phyloP scores from a whole-genome alignment of 2,113 vertebrate genomes.

The Macroglossus sobrinus region DNA sequence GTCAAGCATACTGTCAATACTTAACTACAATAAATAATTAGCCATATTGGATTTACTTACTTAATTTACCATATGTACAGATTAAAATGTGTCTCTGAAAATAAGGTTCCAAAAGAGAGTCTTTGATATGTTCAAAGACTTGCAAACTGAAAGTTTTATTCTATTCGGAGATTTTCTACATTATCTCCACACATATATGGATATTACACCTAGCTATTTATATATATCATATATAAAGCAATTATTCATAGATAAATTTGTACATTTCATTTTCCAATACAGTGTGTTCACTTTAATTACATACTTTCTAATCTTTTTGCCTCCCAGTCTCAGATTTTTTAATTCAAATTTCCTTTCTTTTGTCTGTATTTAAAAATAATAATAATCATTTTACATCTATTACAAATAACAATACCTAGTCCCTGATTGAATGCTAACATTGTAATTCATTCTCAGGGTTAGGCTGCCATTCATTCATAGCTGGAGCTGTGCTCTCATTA shows the following conservation, averaged over 20 bases:
- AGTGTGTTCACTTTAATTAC: conserved; percentile 80
- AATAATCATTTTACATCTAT: conserved; percentile 89
- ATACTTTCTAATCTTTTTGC: conserved; percentile 84
- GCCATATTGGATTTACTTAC: conserved; percentile 51
- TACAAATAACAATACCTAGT: conserved; percentile 88
- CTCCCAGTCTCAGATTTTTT: conserved; percentile 79
- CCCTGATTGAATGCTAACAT: conserved; percentile 83
- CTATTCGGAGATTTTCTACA: conserved; percentile 41
- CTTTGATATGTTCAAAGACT: conserved; percentile 35
- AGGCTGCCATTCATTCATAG: conserved; percentile 83
- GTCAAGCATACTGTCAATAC: conserved; percentile 29
- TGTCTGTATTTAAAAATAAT: conserved; percentile 90
- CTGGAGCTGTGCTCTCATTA: conserved; percentile 84
- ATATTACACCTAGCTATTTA: conserved; percentile 69
- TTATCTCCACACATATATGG: conserved; percentile 43
- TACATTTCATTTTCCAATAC: conserved; percentile 85
- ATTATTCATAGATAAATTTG: conserved; percentile 78
- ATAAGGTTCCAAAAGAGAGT: conserved; percentile 26
- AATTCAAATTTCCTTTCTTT: conserved; percentile 87
- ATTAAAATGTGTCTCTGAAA: conserved; percentile 51
- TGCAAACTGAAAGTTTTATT: conserved; percentile 46
- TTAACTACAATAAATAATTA: conserved; percentile 58
- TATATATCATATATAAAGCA: conserved; percentile 60
- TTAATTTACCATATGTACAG: conserved; percentile 47
- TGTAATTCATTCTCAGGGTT: conserved; percentile 85